phyloP scores from a whole-genome alignment of 1,140 invertebrate species.

The Drosophila mauritiana region DNA sequence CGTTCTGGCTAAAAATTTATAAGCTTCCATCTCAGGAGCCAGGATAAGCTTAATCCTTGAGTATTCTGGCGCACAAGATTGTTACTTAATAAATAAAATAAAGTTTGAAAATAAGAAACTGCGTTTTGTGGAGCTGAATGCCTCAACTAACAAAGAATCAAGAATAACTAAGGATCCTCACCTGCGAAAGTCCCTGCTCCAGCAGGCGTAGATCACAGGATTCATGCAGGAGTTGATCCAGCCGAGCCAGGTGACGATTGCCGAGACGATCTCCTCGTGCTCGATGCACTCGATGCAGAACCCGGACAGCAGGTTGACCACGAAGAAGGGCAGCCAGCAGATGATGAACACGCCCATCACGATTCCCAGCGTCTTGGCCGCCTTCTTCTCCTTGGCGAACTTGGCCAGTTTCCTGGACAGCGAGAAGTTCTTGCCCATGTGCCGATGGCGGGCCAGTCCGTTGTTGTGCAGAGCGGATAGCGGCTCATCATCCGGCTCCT shows the following conservation, averaged over 20 bases:
- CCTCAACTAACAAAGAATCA: too few species aligned
- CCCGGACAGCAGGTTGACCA: conserved; percentile 96
- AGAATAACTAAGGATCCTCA: conserved; percentile 84
- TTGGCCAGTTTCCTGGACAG: conserved; percentile 95
- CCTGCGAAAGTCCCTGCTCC: conserved; percentile 98
- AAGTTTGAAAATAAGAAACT: background rate
- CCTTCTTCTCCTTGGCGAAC: conserved; percentile 97
- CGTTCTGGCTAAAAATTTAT: background rate
- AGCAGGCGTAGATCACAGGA: conserved; percentile 98
- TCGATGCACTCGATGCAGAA: conserved; percentile 94
- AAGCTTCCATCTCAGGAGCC: background rate
- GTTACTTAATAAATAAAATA: background rate
- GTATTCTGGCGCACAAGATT: too few species aligned
- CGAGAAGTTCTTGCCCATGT: conserved; percentile 92
- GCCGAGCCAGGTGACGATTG: conserved; percentile 98
- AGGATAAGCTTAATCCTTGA: too few species aligned
- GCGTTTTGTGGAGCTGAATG: background rate
- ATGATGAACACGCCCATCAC: conserved; percentile 99
- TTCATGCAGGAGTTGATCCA: conserved; percentile 99
- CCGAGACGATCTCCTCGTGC: conserved; percentile 95
- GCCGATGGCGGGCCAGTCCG: conserved; percentile 86
- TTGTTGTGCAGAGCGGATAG: conserved; percentile 90
- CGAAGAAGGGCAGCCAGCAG: conserved; percentile 99
- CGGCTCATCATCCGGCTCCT: conserved; percentile 89
- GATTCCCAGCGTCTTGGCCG: conserved; percentile 96